Evolutionary conservation across 2,888 invertebrate species (phyloP).

Genomic region (Agrochola lota): DNA sequence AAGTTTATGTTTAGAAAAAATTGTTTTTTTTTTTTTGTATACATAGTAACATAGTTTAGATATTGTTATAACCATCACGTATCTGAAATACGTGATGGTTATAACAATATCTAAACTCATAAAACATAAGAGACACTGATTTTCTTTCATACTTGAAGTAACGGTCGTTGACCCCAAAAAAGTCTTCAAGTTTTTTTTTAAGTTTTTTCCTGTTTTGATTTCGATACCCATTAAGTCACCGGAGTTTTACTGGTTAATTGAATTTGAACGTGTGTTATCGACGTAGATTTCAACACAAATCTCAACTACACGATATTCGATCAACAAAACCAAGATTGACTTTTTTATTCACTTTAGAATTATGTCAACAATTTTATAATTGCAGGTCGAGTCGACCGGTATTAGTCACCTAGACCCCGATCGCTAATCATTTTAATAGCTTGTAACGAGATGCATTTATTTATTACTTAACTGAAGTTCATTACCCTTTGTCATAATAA

Average conservation of each 20-base stretch:
- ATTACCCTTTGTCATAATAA: conserved; percentile 11
- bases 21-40: no score
- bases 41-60: no score
- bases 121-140: background rate
- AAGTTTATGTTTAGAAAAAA: no score
- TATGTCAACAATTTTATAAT: conserved; percentile 40
- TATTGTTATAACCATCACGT: no score
- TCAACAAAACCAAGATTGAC: background rate
- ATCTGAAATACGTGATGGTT: no score
- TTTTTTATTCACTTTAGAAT: conserved; percentile 19
- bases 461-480: background rate
- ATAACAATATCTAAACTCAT: no score
- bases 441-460: conserved; percentile 5
- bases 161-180: background rate
- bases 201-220: no score
- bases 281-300: conserved; percentile 1
- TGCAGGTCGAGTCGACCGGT: background rate
- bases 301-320: background rate
- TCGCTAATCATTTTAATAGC: conserved; percentile 37
- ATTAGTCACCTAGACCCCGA: conserved; percentile 54
- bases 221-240: no score
- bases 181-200: no score
- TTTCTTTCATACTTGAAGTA: background rate
- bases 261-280: background rate
- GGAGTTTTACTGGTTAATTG: background rate